Evolutionary conservation across 2,113 vertebrate species (phyloP).

Genomic region (Microtus ochrogaster): DNA sequence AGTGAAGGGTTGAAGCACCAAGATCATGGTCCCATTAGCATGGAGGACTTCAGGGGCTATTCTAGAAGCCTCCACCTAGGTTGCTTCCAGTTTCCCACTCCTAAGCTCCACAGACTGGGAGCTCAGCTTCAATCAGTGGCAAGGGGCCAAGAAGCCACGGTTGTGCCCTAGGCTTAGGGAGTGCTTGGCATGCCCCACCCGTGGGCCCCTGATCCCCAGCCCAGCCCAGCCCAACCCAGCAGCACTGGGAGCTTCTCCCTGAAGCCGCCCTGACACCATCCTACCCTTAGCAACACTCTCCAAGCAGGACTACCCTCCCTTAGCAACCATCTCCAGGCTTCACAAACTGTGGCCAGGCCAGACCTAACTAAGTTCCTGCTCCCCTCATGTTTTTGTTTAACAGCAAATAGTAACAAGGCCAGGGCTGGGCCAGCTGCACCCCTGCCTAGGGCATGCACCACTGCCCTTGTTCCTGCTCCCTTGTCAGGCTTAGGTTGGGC

Average conservation of each 20-base stretch:
- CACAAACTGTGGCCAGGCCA: conserved; percentile 80
- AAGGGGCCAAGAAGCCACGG: conserved; percentile 62
- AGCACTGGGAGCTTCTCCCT: conserved; percentile 78
- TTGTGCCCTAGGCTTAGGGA: conserved; percentile 76
- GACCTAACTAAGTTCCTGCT: conserved; percentile 75
- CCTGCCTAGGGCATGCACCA: conserved; percentile 70
- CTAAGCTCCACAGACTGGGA: conserved; percentile 25
- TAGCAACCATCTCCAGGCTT: conserved; percentile 82
- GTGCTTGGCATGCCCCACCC: conserved; percentile 77
- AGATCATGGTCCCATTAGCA: neutral
- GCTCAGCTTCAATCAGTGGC: conserved; percentile 60
- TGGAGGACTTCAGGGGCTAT: neutral
- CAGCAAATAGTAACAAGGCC: conserved; percentile 73
- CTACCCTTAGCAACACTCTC: conserved; percentile 81
- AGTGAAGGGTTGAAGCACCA: conserved; percentile 4
- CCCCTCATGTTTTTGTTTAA: conserved; percentile 81
- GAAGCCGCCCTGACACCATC: conserved; percentile 76
- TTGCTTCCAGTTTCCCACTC: conserved; percentile 12
- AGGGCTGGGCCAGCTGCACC: conserved; percentile 68
- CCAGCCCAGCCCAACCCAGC: conserved; percentile 72
- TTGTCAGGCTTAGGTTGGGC: conserved; percentile 26
- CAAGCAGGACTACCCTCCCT: conserved; percentile 81
- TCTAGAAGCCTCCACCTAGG: neutral
- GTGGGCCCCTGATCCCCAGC: conserved; percentile 57
- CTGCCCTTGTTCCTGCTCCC: conserved; percentile 44